Evolutionary conservation across 2,113 vertebrate genomes (phyloP), one percentile per base, ranked within the genome.

Genomic region (Probosciger aterrimus): DNA sequence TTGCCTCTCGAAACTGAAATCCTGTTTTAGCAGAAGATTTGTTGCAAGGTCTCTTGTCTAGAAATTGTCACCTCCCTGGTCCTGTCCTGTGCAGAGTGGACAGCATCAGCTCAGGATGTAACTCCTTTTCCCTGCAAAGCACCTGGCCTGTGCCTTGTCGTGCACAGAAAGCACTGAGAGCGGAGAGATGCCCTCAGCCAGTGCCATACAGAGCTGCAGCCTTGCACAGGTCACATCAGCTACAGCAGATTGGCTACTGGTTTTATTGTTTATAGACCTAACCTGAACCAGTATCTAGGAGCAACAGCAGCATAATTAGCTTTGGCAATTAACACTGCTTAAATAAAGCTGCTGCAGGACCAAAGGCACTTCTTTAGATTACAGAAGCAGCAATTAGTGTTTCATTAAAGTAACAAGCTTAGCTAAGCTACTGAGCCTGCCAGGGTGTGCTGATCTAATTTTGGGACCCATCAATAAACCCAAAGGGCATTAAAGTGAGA

Each of bases 251-350:
- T 64, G 84, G 53, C 60, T 64, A 7, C 57, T 52, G 90, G 1
- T 7, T 68, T 91, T n/a, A 12, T 68, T 82, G 88, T 95, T 93
- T 88, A 62, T 19, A 95, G 77, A 76, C 92, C 88, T 69, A 76
- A 92, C 79, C 75, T 49, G 82, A 93, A 83, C 88, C 46, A 19
- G 93, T 94, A 93, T 96, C 95, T 74, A 90, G 50, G 73, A 93
- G 92, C 63, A 96, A 96, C 91, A 92, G 86, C 90, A 88, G 93
- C 75, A 73, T 92, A 92, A 96, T 95, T 95, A 95, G 88, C 88
- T 88, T 59, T 86, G 55, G 90, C 93, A 88, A 96, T 95, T 96
- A 95, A 82, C 86, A 52, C 47, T 89, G 81, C 90, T 92, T 93
- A 96, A 70, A 86, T 80, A 82, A 75, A 78, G 92, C 91, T 96